Conservation (phyloP, 64 coral and sea anemone genomes). For the Orbicella faveolata region DNA sequence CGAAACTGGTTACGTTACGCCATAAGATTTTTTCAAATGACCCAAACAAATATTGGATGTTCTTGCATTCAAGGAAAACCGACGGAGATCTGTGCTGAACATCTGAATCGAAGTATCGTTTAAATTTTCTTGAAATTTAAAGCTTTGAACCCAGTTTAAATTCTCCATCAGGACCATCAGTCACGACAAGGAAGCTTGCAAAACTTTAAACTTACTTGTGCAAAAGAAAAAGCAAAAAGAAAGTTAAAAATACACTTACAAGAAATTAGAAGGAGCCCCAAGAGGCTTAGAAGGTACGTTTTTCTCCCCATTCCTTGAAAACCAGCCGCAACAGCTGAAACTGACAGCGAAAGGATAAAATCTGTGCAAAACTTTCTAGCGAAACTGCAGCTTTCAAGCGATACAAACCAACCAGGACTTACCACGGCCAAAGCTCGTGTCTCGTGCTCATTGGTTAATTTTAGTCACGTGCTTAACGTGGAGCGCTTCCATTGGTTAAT, state of each 20-base stretch:
- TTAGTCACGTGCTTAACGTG: constrained; percentile 95
- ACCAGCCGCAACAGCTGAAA: too few relatives aligned
- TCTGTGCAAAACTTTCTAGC: too few relatives aligned
- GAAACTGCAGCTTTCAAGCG: constrained; percentile 20
- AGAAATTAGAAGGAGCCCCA: constrained; percentile 80
- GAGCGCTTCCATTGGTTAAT: constrained; percentile 69
- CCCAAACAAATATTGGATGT: neutral
- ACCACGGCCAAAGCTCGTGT: constrained; percentile 94
- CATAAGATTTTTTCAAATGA: neutral
- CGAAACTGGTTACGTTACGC: neutral
- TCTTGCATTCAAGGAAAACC: neutral
- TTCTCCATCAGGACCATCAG: too few relatives aligned
- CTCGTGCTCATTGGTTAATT: constrained; percentile 68
- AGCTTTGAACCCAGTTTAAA: neutral
- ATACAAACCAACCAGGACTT: constrained; percentile 91
- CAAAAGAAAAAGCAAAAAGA: neutral
- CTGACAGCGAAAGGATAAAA: too few relatives aligned
- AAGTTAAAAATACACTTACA: too few relatives aligned
- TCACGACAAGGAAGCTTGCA: neutral
- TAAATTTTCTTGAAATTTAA: too few relatives aligned
- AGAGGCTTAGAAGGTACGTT: constrained; percentile 80
- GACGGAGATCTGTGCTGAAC: neutral
- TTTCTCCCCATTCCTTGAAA: constrained; percentile 69
- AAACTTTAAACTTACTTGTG: neutral
- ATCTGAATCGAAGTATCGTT: neutral